phyloP scores from a whole-genome alignment of 2,797 vertebrate species.

The Amblyopsis hoosieri region DNA sequence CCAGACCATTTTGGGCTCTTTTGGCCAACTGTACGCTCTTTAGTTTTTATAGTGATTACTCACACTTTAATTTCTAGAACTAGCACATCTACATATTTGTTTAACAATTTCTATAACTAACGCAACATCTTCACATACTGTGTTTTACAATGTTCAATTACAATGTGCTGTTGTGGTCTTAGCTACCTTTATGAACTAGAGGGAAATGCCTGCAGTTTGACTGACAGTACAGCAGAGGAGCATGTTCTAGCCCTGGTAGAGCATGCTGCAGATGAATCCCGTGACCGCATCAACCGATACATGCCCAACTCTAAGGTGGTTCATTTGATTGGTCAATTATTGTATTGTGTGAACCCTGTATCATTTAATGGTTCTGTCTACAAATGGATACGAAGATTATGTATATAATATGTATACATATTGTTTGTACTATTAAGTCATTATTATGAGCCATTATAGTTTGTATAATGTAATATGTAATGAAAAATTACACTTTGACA shows the following conservation, averaged over 20 bases:
- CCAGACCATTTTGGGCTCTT: too few relatives aligned
- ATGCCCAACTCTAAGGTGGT: constrained; percentile 92
- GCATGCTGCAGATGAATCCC: constrained; percentile 96
- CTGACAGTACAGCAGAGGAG: constrained; percentile 97
- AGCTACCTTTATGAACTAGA: constrained; percentile 95
- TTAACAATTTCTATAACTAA: too few relatives aligned
- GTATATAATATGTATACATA: neutral
- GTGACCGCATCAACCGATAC: constrained; percentile 91
- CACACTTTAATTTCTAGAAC: too few relatives aligned
- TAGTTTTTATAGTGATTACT: too few relatives aligned
- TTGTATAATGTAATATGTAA: too few relatives aligned
- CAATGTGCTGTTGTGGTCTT: constrained; percentile 1
- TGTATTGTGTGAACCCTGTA: too few relatives aligned
- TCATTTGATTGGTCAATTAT: too few relatives aligned
- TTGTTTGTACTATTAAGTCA: neutral
- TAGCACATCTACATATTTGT: too few relatives aligned
- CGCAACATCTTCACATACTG: too few relatives aligned
- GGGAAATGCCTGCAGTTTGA: constrained; percentile 94
- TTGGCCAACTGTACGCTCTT: too few relatives aligned
- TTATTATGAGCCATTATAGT: too few relatives aligned
- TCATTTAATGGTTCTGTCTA: neutral
- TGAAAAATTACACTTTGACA: too few relatives aligned
- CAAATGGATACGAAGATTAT: neutral
- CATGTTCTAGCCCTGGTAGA: constrained; percentile 96
- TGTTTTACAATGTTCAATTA: neutral